Conservation (phyloP, 2,797 vertebrate genomes). For the Picus viridis region DNA sequence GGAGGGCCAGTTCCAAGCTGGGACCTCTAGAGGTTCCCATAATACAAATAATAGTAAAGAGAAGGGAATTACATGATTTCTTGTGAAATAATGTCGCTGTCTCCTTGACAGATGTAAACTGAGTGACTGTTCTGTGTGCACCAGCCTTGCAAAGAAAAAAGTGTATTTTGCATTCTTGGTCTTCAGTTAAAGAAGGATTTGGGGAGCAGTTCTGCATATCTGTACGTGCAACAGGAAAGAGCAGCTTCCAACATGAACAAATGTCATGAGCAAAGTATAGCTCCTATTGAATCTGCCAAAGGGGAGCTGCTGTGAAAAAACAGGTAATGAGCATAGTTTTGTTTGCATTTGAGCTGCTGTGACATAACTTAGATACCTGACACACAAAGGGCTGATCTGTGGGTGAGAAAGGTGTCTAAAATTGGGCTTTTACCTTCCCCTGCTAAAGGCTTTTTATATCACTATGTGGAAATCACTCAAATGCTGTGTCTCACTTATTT, state of each 20-base stretch:
- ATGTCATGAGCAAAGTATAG: not conserved
- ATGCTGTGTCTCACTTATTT: not conserved
- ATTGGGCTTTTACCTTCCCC: not conserved
- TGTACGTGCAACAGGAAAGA: not conserved
- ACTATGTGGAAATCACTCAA: not conserved
- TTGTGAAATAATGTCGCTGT: not conserved
- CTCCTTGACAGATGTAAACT: not conserved
- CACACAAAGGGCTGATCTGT: not conserved
- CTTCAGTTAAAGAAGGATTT: not conserved
- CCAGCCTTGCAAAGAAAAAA: not conserved
- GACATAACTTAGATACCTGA: not conserved
- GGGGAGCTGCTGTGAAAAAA: not conserved
- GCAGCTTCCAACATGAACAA: not conserved
- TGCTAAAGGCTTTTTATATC: not conserved
- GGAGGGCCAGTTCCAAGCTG: not conserved
- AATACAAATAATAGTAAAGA: slow-evolving; percentile 23
- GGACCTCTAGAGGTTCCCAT: slow-evolving; percentile 58
- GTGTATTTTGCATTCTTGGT: not conserved
- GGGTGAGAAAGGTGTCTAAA: not conserved
- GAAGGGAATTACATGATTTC: not conserved
- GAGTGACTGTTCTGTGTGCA: not conserved
- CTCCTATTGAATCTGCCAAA: not conserved
- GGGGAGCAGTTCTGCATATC: not conserved
- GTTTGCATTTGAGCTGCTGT: not conserved
- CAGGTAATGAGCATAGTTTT: not conserved